Evolutionary conservation across 2,888 invertebrate species (phyloP).

Genomic region (Orthosia gracilis): DNA sequence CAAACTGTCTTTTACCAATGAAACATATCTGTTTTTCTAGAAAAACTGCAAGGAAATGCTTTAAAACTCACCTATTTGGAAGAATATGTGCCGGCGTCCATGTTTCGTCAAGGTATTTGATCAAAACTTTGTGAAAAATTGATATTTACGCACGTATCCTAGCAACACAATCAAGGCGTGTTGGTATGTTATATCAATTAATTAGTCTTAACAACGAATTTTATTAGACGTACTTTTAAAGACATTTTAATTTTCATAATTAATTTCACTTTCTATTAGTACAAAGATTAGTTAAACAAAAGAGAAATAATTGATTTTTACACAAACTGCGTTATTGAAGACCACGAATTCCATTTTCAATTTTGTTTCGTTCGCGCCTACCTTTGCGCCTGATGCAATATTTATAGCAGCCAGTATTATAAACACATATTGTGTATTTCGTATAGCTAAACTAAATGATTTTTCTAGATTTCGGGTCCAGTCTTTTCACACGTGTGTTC

Average conservation of each 20-base stretch:
- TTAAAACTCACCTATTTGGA: constrained; percentile 66
- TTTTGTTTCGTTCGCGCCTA: constrained; percentile 10
- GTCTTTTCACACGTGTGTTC: constrained; percentile 67
- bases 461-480: constrained; percentile 40
- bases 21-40: constrained; percentile 1
- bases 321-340: neutral
- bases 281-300: neutral
- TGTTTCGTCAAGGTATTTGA: constrained; percentile 63
- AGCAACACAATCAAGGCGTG: constrained; percentile 83
- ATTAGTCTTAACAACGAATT: constrained; percentile 21
- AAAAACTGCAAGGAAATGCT: constrained; percentile 1
- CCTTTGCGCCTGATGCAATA: constrained; percentile 33
- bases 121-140: constrained; percentile 67
- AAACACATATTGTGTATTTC: neutral
- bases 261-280: neutral
- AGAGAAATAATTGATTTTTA: neutral
- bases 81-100: constrained; percentile 42
- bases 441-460: constrained; percentile 67
- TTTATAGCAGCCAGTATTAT: constrained; percentile 31
- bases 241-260: neutral
- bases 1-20: constrained; percentile 58
- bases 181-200: constrained; percentile 44
- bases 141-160: constrained; percentile 78
- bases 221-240: neutral
- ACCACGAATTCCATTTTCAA: constrained; percentile 39